A percentile compares a stretch with the other conserved stretches of the same genome.
Evolutionary conservation across 2,888 invertebrate genomes (phyloP).

Genomic region (Drosophila fulvimacula): DNA sequence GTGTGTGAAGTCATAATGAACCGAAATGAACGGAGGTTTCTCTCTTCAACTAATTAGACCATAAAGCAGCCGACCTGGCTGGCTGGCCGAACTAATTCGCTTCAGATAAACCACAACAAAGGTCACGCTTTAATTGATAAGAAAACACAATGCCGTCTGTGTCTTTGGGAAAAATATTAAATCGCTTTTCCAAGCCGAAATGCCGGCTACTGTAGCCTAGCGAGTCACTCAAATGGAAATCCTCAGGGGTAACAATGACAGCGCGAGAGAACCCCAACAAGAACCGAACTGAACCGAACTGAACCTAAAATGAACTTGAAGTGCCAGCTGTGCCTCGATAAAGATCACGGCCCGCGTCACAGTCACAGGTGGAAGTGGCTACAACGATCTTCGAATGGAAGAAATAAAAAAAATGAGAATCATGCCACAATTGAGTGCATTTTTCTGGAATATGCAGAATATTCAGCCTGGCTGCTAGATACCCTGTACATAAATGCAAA

Average conservation of each 20-base stretch:
- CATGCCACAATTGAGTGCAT: slow-evolving; percentile 76
- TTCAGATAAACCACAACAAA: slow-evolving; percentile 77
- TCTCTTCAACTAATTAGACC: slow-evolving; percentile 77
- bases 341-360: slow-evolving; percentile 70
- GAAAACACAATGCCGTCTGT: slow-evolving; percentile 47
- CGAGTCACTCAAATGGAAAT: slow-evolving; percentile 64
- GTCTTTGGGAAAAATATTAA: slow-evolving; percentile 25
- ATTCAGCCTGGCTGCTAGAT: slow-evolving; percentile 13
- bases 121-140: slow-evolving; percentile 80
- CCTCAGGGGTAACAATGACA: slow-evolving; percentile 56
- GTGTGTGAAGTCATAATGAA: slow-evolving; percentile 45
- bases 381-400: slow-evolving; percentile 11
- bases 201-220: slow-evolving; percentile 48
- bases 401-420: slow-evolving; percentile 49
- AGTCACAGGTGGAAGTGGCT: slow-evolving; percentile 54
- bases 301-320: slow-evolving; percentile 58
- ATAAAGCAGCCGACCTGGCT: slow-evolving; percentile 66
- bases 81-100: slow-evolving; percentile 73
- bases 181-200: slow-evolving; percentile 33
- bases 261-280: slow-evolving; percentile 25
- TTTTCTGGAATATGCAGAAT: slow-evolving; percentile 29
- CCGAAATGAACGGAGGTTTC: slow-evolving; percentile 53
- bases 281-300: slow-evolving; percentile 25
- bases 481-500: slow-evolving; percentile 21
- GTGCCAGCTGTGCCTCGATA: slow-evolving; percentile 70